Evolutionary conservation across 2,797 vertebrate genomes (phyloP).

Genomic region (Cuniculus paca): DNA sequence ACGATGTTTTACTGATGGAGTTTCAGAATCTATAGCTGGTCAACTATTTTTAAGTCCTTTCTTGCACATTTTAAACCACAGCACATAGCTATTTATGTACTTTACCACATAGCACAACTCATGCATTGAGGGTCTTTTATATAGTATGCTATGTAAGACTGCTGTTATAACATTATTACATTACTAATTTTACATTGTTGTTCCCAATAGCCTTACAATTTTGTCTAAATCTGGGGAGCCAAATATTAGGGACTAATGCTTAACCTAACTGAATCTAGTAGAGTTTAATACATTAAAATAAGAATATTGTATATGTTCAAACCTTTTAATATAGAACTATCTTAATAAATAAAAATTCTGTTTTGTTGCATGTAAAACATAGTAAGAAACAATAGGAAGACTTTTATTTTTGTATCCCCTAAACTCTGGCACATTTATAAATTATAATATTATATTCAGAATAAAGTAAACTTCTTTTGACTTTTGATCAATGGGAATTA

Average conservation of each 20-base stretch:
- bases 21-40: neutral
- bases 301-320: neutral
- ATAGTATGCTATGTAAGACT: neutral
- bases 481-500: neutral
- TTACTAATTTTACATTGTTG: neutral
- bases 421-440: neutral
- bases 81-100: neutral
- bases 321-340: neutral
- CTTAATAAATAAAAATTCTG: neutral
- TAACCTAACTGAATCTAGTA: neutral
- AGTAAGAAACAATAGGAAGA: neutral
- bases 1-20: neutral
- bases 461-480: conserved; percentile 36
- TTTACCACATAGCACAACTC: neutral
- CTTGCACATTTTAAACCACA: neutral
- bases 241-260: neutral
- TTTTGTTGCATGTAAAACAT: conserved; percentile 11
- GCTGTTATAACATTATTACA: neutral
- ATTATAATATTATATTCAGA: neutral
- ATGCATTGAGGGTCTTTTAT: neutral
- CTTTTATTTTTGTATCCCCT: neutral
- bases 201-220: neutral
- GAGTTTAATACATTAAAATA: neutral
- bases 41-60: neutral
- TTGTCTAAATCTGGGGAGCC: neutral